Percentiles rank a stretch among this genome's conserved stretches.
These are phyloP conservation scores for Anastrepha ludens DNA, from an alignment of 1,140 invertebrate genomes.

Conservation along the genomic window DNA sequence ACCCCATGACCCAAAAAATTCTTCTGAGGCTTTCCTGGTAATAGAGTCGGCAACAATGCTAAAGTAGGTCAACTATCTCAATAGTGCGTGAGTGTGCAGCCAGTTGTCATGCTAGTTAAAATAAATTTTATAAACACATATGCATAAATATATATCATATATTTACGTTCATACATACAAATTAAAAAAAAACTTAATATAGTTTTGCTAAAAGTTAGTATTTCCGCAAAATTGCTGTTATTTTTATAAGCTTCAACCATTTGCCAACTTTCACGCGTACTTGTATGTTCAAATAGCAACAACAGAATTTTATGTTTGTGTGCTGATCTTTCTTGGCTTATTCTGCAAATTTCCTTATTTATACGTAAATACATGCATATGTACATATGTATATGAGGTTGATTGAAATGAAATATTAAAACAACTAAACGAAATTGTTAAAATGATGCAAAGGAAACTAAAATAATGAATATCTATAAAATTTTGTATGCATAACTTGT, in stretches of 20 bases:
- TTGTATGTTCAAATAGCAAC: no score
- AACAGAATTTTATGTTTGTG: no score
- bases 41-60: not conserved
- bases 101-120: not conserved
- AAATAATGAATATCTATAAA: constrained; percentile 11
- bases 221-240: no score
- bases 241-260: no score
- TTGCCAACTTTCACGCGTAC: no score
- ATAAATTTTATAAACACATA: not conserved
- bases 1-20: no score
- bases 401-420: not conserved
- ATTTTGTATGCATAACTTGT: constrained; percentile 25
- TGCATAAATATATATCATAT: not conserved
- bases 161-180: no score
- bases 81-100: not conserved
- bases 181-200: no score
- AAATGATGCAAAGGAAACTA: not conserved
- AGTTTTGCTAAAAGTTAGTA: no score
- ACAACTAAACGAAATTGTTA: not conserved
- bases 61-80: not conserved
- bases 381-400: not conserved
- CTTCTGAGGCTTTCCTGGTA: no score
- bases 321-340: no score
- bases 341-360: no score
- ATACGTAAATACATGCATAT: not conserved